Conservation (phyloP, 2,797 vertebrate species). For the Sebastes vulpes region DNA sequence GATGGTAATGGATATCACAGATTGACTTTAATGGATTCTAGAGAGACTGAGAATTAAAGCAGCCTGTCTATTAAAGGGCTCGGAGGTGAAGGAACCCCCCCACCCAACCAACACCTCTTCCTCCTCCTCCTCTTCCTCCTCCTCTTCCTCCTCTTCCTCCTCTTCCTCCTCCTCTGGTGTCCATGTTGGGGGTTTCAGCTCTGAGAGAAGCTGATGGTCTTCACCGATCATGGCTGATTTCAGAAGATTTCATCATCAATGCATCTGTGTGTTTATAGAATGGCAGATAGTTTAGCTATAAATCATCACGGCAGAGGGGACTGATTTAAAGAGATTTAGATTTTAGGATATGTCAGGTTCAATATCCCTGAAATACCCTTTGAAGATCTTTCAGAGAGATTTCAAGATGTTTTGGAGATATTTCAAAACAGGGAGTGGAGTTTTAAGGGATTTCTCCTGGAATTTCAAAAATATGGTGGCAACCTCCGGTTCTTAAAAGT, state of each 20-base stretch:
- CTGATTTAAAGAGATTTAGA: neutral
- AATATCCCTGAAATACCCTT: neutral
- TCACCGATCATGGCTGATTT: neutral
- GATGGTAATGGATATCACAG: conserved; percentile 72
- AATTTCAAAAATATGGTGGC: neutral
- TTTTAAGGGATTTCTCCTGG: neutral
- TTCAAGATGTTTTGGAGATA: neutral
- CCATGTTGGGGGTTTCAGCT: conserved; percentile 9
- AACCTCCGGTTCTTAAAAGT: too few species aligned
- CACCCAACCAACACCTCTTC: neutral
- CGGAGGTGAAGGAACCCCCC: conserved; percentile 47
- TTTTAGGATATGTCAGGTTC: neutral
- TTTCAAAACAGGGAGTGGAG: neutral
- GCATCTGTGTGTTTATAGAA: neutral
- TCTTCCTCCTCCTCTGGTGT: neutral
- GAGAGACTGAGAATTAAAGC: conserved; percentile 64
- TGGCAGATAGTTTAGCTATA: neutral
- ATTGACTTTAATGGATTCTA: conserved; percentile 71
- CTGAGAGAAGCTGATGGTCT: neutral
- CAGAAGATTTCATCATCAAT: neutral
- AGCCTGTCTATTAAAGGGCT: conserved; percentile 66
- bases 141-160: too few species aligned
- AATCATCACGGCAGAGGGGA: neutral
- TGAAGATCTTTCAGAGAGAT: neutral
- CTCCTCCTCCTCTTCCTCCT: neutral